Evolutionary conservation across 2,797 vertebrate genomes (phyloP), one percentile per base, ranked within the genome.

Genomic region (Tokudaia tokunoshimensis): DNA sequence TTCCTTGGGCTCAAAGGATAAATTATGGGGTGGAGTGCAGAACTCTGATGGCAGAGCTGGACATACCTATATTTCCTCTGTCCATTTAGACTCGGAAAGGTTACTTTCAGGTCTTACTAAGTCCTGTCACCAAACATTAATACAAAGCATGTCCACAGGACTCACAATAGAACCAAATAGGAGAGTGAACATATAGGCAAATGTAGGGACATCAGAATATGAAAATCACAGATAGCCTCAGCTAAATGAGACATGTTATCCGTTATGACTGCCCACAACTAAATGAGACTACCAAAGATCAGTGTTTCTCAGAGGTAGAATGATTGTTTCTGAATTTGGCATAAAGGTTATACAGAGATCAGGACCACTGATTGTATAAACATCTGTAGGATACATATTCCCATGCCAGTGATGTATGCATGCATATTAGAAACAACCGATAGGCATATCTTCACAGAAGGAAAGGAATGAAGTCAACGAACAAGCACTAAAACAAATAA

Each of bases 81-180:
- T 67, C 87, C 61, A 65, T 34, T 91, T 47, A 50, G 50, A 83
- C 57, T 93, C 92, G 94, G 50, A 44, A 93, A 95, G 19, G 8
- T 83, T 41, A 41, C 41, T 41, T 41, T 41, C 41, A 41, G 41
- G 41, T 93, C 74, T 97, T 92, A 93, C 57, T 96, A 95, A 94
- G 79, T 87, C 11, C 29, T 89, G 47, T 96, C 88, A 94, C 75
- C 50, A 92, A 84, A n/a, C 63, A 89, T 63, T 80, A 80, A 92
- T 80, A 74, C 59, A 81, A 80, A 93, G 31, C 11, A 19, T 47
- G 26, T 84, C 9, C 95, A 80, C 0, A 1, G n/a, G 61, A 63
- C 93, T 92, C 50, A 72, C 78, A 59, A 57, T 31, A 93, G n/a
- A 92, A 26, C 63, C 67, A 80, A 86, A 87, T 11, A 88, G 67